Evolutionary conservation across 2,113 vertebrate genomes (phyloP).

Genomic region (Oreocharis arfaki): DNA sequence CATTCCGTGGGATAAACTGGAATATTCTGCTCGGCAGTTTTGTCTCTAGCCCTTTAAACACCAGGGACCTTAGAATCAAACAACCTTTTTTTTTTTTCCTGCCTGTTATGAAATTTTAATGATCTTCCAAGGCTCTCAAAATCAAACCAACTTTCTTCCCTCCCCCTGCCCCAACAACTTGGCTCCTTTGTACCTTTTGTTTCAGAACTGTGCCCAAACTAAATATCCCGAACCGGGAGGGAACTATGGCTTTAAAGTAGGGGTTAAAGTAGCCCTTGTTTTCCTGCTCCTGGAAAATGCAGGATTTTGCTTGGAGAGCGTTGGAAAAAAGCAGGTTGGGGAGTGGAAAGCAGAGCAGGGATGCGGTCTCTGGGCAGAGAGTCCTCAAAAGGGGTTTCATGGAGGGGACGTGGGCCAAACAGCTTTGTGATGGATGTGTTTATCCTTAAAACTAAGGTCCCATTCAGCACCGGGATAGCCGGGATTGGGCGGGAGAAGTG

Average conservation of each 20-base stretch:
- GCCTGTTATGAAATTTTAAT: conserved; percentile 3
- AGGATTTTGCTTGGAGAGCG: rapidly evolving
- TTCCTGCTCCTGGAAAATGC: background rate
- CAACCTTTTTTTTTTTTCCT: background rate
- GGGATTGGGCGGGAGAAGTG: background rate
- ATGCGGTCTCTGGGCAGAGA: background rate
- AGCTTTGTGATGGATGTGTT: conserved; percentile 60
- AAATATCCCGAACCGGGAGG: conserved; percentile 2
- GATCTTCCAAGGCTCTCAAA: background rate
- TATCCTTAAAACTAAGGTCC: conserved; percentile 35
- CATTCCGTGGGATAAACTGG: conserved; percentile 59
- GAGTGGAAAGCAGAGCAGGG: background rate
- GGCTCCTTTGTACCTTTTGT: conserved; percentile 40
- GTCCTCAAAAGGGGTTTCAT: conserved; percentile 39
- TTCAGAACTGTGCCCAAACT: conserved; percentile 44
- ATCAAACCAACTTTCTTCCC: conserved; percentile 16
- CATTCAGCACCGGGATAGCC: background rate
- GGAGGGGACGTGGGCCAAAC: conserved; percentile 6
- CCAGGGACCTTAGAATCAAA: conserved; percentile 7
- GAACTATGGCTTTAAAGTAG: background rate
- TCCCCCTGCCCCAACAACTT: conserved; percentile 7
- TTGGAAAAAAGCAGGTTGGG: conserved; percentile 1
- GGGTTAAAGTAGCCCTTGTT: conserved; percentile 14
- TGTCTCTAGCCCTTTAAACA: conserved; percentile 38
- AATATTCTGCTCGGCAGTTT: conserved; percentile 31